Conservation (phyloP, 30 jellyfish, hydroid and myxozoan genomes). For the Hydractinia echinata region DNA sequence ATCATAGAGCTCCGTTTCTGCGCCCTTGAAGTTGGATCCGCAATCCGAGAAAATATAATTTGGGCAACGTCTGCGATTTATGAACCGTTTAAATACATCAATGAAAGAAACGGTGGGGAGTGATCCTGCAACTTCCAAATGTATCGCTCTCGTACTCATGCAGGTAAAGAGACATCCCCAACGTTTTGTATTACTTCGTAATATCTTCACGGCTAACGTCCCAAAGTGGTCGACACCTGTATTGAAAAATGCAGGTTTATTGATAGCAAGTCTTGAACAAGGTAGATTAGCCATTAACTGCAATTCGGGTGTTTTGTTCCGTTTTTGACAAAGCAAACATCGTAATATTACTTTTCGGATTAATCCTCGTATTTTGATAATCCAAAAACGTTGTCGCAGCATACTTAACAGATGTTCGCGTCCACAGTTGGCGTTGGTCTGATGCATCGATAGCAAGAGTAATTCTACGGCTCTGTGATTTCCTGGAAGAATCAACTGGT, state of each 20-base stretch:
- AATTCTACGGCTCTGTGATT: too few species aligned
- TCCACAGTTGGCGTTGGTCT: too few species aligned
- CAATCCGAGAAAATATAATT: constrained; percentile 13
- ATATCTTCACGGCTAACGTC: constrained; percentile 18
- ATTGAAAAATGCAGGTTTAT: constrained; percentile 11
- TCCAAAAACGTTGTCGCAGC: too few species aligned
- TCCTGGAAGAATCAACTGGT: too few species aligned
- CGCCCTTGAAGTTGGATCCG: constrained; percentile 43
- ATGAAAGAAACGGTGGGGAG: constrained; percentile 37
- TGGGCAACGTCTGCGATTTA: constrained; percentile 35
- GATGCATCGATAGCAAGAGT: too few species aligned
- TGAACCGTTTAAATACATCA: constrained; percentile 28
- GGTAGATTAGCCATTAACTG: constrained; percentile 43
- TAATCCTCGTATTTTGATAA: too few species aligned
- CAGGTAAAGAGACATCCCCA: constrained; percentile 43
- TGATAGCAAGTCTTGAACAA: not conserved
- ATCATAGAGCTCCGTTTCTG: not conserved
- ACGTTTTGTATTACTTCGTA: constrained; percentile 23
- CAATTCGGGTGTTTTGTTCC: not conserved
- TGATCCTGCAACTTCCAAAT: constrained; percentile 41
- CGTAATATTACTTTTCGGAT: too few species aligned
- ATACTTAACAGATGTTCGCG: too few species aligned
- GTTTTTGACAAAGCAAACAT: constrained; percentile 22
- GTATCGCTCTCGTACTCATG: too few species aligned
- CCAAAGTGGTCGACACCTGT: constrained; percentile 48